phyloP scores from a whole-genome alignment of 2,888 invertebrate species.

The Penaeus monodon region DNA sequence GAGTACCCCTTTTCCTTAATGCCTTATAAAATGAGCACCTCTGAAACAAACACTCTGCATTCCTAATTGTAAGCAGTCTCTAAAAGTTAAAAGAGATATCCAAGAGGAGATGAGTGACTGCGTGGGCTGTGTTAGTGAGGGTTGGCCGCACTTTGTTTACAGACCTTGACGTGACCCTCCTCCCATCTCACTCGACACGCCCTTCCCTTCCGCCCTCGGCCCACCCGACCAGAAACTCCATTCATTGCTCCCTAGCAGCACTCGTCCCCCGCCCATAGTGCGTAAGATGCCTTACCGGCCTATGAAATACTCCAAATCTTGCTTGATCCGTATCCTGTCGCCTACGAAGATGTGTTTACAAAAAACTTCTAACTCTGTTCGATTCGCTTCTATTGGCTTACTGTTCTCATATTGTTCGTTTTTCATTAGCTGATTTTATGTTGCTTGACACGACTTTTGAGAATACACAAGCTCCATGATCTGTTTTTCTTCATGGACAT shows the following conservation, averaged over 20 bases:
- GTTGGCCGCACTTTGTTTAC: constrained; percentile 47
- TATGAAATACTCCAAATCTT: constrained; percentile 8
- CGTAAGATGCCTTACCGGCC: constrained; percentile 15
- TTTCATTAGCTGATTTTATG: too few relatives aligned
- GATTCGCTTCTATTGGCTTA: constrained; percentile 10
- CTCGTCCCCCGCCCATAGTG: constrained; percentile 8
- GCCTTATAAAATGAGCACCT: too few relatives aligned
- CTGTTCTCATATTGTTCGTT: background rate
- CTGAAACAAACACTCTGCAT: too few relatives aligned
- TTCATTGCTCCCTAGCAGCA: background rate
- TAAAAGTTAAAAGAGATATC: too few relatives aligned
- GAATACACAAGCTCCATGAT: too few relatives aligned
- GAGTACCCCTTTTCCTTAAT: too few relatives aligned
- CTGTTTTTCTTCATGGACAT: too few relatives aligned
- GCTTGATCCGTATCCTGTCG: constrained; percentile 32
- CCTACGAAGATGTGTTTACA: constrained; percentile 42
- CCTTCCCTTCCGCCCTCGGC: constrained; percentile 34
- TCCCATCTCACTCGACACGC: constrained; percentile 45
- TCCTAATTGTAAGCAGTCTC: too few relatives aligned
- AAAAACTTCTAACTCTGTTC: constrained; percentile 33
- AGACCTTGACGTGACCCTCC: constrained; percentile 44
- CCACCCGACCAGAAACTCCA: constrained; percentile 11
- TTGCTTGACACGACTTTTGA: too few relatives aligned
- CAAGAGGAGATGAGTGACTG: background rate
- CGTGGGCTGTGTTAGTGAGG: background rate